phyloP scores from a whole-genome alignment of 92 coral and sea anemone species.

The Pocillopora meandrina region DNA sequence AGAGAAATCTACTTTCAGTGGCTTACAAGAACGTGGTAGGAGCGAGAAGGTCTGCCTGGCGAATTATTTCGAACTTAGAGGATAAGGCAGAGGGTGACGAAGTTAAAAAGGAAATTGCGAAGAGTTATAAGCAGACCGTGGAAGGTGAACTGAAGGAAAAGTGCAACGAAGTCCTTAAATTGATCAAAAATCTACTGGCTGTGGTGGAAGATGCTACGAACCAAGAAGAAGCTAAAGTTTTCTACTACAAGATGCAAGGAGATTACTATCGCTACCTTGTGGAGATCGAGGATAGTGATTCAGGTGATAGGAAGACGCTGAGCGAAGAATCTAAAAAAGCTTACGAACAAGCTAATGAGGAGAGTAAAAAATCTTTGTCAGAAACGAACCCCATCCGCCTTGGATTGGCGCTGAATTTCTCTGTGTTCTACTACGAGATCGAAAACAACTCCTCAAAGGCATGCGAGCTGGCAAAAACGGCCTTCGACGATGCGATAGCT shows the following conservation, averaged over 20 bases:
- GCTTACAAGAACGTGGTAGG: constrained; percentile 99
- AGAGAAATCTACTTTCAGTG: constrained; percentile 95
- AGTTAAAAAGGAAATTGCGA: constrained; percentile 25
- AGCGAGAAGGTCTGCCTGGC: constrained; percentile 96
- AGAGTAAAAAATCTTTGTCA: not conserved
- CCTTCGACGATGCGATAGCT: constrained; percentile 80
- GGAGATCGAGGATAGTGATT: constrained; percentile 47
- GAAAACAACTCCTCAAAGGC: constrained; percentile 56
- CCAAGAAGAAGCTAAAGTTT: constrained; percentile 54
- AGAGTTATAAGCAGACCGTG: constrained; percentile 50
- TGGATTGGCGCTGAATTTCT: constrained; percentile 86
- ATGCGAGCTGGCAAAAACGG: constrained; percentile 69
- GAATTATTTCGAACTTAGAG: constrained; percentile 76
- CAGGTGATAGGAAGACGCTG: not conserved
- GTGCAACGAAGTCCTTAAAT: constrained; percentile 77
- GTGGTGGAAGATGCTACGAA: not conserved
- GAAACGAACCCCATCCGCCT: constrained; percentile 77
- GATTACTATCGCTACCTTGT: constrained; percentile 79
- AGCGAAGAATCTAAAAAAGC: constrained; percentile 43
- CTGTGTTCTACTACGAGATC: constrained; percentile 86
- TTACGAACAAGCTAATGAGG: constrained; percentile 38
- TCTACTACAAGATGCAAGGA: constrained; percentile 86
- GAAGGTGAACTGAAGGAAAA: constrained; percentile 76
- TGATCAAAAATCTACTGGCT: constrained; percentile 63
- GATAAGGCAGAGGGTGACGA: constrained; percentile 48